These are phyloP conservation scores for Trissolcus japonicus DNA, from an alignment of 2,888 invertebrate species.

Conservation along the genomic window DNA sequence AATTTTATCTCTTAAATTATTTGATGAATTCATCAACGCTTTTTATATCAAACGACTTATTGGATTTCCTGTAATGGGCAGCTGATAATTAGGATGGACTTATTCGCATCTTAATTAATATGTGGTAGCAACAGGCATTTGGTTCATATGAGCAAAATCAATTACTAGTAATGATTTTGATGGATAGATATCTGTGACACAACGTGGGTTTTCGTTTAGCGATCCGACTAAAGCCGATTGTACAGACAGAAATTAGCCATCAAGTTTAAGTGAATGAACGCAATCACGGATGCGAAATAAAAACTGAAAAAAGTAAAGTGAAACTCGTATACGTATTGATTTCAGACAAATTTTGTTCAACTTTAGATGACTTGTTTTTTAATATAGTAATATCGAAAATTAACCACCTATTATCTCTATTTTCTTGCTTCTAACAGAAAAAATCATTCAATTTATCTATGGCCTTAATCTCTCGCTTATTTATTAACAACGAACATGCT, in stretches of 20 bases:
- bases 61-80: slow-evolving; percentile 5
- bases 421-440: slow-evolving; percentile 64
- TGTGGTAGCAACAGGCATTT: background rate
- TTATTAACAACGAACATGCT: slow-evolving; percentile 47
- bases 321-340: too few species aligned
- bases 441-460: slow-evolving; percentile 72
- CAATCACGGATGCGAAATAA: too few species aligned
- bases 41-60: background rate
- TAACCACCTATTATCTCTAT: slow-evolving; percentile 30
- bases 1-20: too few species aligned
- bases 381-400: slow-evolving; percentile 17
- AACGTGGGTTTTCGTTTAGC: background rate
- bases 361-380: slow-evolving; percentile 19
- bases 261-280: too few species aligned
- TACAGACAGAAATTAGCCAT: background rate
- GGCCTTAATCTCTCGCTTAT: slow-evolving; percentile 74
- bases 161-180: background rate
- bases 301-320: too few species aligned
- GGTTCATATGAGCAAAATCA: slow-evolving; percentile 3
- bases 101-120: slow-evolving; percentile 1
- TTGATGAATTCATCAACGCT: too few species aligned
- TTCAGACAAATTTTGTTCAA: slow-evolving; percentile 31
- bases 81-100: slow-evolving; percentile 2
- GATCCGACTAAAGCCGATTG: background rate
- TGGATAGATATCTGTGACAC: background rate